Base-by-base conservation (phyloP, 2,888 invertebrate genomes). In the Pristionchus exspectatus region DNA sequence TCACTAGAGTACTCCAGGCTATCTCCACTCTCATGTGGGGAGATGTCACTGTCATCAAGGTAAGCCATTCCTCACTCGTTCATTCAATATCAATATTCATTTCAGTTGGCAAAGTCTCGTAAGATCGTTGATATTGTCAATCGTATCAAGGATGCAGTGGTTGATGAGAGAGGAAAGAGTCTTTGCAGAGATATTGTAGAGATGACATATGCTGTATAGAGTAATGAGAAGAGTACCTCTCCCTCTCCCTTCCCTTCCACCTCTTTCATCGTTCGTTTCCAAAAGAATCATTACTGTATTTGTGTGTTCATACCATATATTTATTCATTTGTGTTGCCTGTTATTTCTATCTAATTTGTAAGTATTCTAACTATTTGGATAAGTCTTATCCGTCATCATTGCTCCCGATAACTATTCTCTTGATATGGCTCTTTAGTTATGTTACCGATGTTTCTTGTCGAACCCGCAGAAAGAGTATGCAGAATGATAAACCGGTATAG, bases 1-100 rank as follows among this genome's bases (percentile, higher is more conserved):
- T 97, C 90, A 97, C 97, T 95, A 96, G 98, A 94, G 96, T 96
- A 44, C 96, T 98, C 30, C 97, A 98, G 30, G 97, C 97, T 0
- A 95, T 97, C 56, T 97, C 97, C 84, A 97, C 97, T 0, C 95
- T 97, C 27, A 93, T 96, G 87, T 93, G 94, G 91, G 95, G 94
- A 27, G 95, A 95, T 91, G 93, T 94, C 18, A 85, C 85, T 93
- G 95, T 84, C 90, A 95, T 95, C 69, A 94, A 93, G 90, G 91
- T 94, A 59, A 1, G 27, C 66, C 54, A 50, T 27, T 24, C 44
- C n/a, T 14, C 59, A 18, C 56, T 12, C 56, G 2, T 14, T 27
- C 69, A 10, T 69, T 30, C 30, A 30, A 16, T 38, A 7, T 18
- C 38, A 33, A 30, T 83, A 27, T 54, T 33, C 33, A 21, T 89